Evolutionary conservation across 2,113 vertebrate genomes (phyloP).

Genomic region (Salvelinus alpinus): DNA sequence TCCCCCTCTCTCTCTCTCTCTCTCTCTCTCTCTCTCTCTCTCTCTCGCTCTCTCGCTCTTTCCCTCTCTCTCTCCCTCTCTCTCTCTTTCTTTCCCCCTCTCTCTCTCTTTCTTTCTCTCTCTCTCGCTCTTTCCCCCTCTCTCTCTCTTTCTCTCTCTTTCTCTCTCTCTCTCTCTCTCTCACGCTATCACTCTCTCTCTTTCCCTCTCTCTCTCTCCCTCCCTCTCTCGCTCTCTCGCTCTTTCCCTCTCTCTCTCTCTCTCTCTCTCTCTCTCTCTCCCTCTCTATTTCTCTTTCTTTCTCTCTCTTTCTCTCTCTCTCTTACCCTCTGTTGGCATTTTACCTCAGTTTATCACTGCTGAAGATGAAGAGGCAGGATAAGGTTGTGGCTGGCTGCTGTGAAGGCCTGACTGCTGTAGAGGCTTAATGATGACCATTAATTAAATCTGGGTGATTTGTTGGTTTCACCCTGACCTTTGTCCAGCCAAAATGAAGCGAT

Average conservation of each 20-base stretch:
- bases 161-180: too few relatives aligned
- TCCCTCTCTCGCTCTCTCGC: too few relatives aligned
- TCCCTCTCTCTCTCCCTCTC: background rate
- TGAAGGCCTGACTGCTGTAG: slow-evolving; percentile 55
- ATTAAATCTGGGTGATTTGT: slow-evolving; percentile 67
- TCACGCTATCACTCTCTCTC: too few relatives aligned
- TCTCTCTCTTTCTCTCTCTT: background rate
- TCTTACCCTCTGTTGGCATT: background rate
- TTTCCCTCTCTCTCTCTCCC: too few relatives aligned
- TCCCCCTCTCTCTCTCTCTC: too few relatives aligned
- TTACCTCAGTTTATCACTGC: slow-evolving; percentile 34
- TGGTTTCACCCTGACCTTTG: slow-evolving; percentile 66
- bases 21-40: too few relatives aligned
- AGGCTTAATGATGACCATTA: slow-evolving; percentile 75
- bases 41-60: too few relatives aligned
- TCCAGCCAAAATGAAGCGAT: slow-evolving; percentile 71
- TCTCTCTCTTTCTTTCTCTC: too few relatives aligned
- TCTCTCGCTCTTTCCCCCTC: too few relatives aligned
- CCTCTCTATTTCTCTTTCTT: background rate
- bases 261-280: too few relatives aligned
- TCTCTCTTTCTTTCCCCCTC: background rate
- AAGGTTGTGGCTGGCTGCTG: slow-evolving; percentile 60
- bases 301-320: background rate
- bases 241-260: too few relatives aligned
- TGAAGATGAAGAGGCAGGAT: slow-evolving; percentile 66